Base-by-base conservation (phyloP, 35 echinoderm and acorn worm species). In the Amphiura filiformis region DNA sequence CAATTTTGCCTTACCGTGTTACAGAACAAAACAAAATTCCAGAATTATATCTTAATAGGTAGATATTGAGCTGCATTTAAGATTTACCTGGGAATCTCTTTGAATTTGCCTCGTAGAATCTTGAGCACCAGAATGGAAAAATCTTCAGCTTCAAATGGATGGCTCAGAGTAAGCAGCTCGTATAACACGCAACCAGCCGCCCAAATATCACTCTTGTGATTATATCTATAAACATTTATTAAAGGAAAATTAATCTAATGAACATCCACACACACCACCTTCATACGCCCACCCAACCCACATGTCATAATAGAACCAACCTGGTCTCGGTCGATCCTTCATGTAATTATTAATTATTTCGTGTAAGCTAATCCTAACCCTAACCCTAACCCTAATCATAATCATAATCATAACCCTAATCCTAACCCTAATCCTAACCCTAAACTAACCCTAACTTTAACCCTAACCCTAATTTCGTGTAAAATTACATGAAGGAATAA, bases 181-280 rank as follows among this genome's bases (percentile, higher is more conserved):
- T 97, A 97, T 0, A 97, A 88, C 18, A 97, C 85, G 76, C 95
- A 97, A 15, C 95, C 95, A 22, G 88, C 84, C 31, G 95, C 95
- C 95, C 95, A 97, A 84, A 97, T 93, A 36, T 97, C 95, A 49
- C 95, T 97, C 65, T 97, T 97, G 65, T 97, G 95, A 80, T 97
- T 97, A 56, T 97, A 97, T 70, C 95, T 97, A 49, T 26, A 79
- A 47, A 0, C n/a, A 80, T 13, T 31, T 14, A 5, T 80, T 30
- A n/a, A n/a, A n/a, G n/a, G n/a, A n/a, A 28, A 64, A 64, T n/a
- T n/a, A 64, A 15, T 64, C 56, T 17, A 26, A 13, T 13, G 17
- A 22, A 79, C 33, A 34, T 20, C 17, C 33, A 26, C 33, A 20
- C 33, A 13, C 32, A 17, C 20, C 14, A 13, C 14, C 77, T 14